phyloP scores from a whole-genome alignment of 2,797 vertebrate species.

The Pterois miles region DNA sequence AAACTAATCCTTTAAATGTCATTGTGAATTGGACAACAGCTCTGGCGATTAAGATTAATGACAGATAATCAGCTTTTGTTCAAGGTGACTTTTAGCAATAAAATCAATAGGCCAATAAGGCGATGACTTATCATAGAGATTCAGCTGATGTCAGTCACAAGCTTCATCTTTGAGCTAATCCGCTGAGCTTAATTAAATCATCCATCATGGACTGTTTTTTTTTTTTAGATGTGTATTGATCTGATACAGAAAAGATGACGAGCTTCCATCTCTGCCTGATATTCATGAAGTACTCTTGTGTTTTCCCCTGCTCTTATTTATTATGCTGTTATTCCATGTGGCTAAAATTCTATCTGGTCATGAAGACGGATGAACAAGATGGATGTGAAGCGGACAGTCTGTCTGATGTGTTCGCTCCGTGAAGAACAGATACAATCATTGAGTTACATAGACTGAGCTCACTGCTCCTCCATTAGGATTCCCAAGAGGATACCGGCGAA shows the following conservation, averaged over 20 bases:
- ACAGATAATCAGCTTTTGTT: not conserved
- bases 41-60: constrained; percentile 3
- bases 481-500: constrained; percentile 27
- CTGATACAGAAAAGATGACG: not conserved
- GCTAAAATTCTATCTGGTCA: constrained; percentile 14
- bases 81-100: constrained; percentile 46
- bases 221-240: constrained; percentile 6
- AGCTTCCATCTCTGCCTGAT: not conserved
- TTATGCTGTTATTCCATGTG: constrained; percentile 1
- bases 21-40: not conserved
- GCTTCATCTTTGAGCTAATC: not conserved
- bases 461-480: constrained; percentile 42
- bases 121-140: constrained; percentile 1
- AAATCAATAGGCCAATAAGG: constrained; percentile 42
- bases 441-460: constrained; percentile 33
- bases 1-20: not conserved
- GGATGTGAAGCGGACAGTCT: constrained; percentile 2
- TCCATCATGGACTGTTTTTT: constrained; percentile 6
- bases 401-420: constrained; percentile 13
- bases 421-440: constrained; percentile 20
- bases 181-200: not conserved
- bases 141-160: not conserved
- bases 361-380: constrained; percentile 31
- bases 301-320: not conserved
- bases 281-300: no score